Evolutionary conservation across 2,797 vertebrate genomes (phyloP), one percentile per base, ranked within the genome.

Genomic region (Acipenser oxyrinchus): DNA sequence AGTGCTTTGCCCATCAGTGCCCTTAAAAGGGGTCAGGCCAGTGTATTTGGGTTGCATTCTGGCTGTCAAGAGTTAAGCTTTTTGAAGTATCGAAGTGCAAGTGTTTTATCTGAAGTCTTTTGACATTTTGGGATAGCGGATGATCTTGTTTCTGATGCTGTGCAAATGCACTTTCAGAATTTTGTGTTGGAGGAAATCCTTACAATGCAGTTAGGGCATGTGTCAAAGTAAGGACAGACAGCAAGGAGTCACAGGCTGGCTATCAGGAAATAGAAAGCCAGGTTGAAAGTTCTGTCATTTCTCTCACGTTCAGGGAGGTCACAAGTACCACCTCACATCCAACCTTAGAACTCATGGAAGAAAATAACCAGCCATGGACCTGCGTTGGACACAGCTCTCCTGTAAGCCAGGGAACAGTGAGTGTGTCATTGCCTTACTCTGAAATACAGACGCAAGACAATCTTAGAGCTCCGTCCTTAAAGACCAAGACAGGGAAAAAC

Each of bases 321-420:
- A 81, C 82, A 66, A 83, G 84, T 74, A 84, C 82, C 4, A 74
- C 80, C 4, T 85, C 84, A 2, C 72, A 88, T 57, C 88, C 89
- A 8, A 83, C 81, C 13, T 53, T 88, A 70, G 85, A 88, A 66
- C 76, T 89, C 63, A 83, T 87, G 23, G 80, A 84, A 74, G 86
- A 79, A 60, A 85, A 87, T 66, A 76, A 77, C 66, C 76, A 84
- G 0, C 76, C 82, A 57, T 88, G 88, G 87, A 85, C 76, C 4
- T 90, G 81, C 48, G 69, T 79, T 2, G 72, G 76, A 6, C 79
- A 83, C 74, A 84, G 75, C 53, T 63, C 75, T 7, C 68, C 63
- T 7, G 49, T 74, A 49, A 80, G 63, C 70, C 72, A 66, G 1
- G 66, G 75, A 6, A 72, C 50, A 6, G 71, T 59, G 4, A 49